Evolutionary conservation across 2,888 invertebrate genomes (phyloP), one percentile per base, ranked within the genome.

Genomic region (Thymelicus acteon): DNA sequence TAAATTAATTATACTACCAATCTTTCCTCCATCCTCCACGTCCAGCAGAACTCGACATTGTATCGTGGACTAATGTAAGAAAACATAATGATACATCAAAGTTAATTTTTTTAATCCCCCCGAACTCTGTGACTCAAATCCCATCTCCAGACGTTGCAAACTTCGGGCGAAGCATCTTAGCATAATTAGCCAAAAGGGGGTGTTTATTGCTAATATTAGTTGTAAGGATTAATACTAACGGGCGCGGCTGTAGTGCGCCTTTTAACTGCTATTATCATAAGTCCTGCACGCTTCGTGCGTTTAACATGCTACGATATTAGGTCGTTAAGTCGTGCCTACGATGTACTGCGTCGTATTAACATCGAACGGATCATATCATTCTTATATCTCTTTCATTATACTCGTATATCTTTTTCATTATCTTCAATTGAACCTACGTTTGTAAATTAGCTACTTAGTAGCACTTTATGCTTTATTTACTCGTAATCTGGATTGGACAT

Each of bases 171-270:
- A 86, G 85, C 87, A 87, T 90, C 91, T 92, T 91, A 91, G 92
- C 92, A 92, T 92, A 92, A 92, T 92, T 90, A 92, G 90, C 83
- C 79, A 79, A 84, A 85, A 89, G 91, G 91, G 91, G 88, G 82
- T 91, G 91, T 91, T 92, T 89, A 92, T 90, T 83, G 89, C 92
- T 90, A 91, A 92, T 92, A 92, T 92, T 92, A 92, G 91, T 92
- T 88, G 92, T 90, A 81, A 78, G 92, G 92, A 91, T 92, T 92
- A 92, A 89, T 90, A 90, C 82, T 77, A 83, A 80, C 84, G 77
- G 79, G 78, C 78, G 79, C 74, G 79, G 80, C 77, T 76, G 78
- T 80, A 77, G 77, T 77, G 76, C 77, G 82, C 82, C 81, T 85
- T 84, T 82, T 85, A 84, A 82, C 83, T 79, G 84, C 82, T 80